A percentile compares a stretch with the other conserved stretches of the same genome.
Conservation (phyloP, 2,113 vertebrate species). For the Plectropomus leopardus region DNA sequence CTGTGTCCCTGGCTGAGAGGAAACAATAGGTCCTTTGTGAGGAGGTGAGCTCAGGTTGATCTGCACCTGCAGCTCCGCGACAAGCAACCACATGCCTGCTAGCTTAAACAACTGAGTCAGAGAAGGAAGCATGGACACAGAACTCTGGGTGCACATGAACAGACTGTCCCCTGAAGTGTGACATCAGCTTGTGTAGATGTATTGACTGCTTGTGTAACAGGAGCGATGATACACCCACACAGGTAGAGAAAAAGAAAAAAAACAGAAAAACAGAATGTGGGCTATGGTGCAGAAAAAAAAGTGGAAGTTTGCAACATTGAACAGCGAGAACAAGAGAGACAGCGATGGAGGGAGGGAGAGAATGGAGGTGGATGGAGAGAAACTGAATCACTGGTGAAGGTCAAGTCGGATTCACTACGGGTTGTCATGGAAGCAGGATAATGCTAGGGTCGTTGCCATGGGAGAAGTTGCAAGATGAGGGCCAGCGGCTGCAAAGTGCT, state of each 20-base stretch:
- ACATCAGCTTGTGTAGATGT: slow-evolving; percentile 66
- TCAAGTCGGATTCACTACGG: slow-evolving; percentile 77
- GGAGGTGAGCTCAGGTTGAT: slow-evolving; percentile 59
- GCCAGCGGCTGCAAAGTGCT: slow-evolving; percentile 58
- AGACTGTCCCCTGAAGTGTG: slow-evolving; percentile 67
- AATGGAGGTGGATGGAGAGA: slow-evolving; percentile 76
- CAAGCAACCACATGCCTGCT: slow-evolving; percentile 71
- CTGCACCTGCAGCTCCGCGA: slow-evolving; percentile 70
- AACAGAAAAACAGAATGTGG: slow-evolving; percentile 56
- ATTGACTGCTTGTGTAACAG: slow-evolving; percentile 76
- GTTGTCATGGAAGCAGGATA: slow-evolving; percentile 83
- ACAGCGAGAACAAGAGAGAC: slow-evolving; percentile 62
- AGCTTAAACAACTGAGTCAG: slow-evolving; percentile 66
- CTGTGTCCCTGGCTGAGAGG: slow-evolving; percentile 12
- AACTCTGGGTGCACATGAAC: slow-evolving; percentile 43
- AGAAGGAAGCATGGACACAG: slow-evolving; percentile 40
- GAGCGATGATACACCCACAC: slow-evolving; percentile 71
- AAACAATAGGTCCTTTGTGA: slow-evolving; percentile 75
- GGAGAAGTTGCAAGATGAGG: slow-evolving; percentile 73
- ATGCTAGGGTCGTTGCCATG: slow-evolving; percentile 80
- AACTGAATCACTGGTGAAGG: slow-evolving; percentile 80
- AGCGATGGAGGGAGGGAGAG: slow-evolving; percentile 59
- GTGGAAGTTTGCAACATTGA: slow-evolving; percentile 55
- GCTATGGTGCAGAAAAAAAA: slow-evolving; percentile 41
- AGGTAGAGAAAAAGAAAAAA: slow-evolving; percentile 44